These are phyloP conservation scores for Batillaria attramentaria DNA, from an alignment of 1,140 invertebrate genomes.

Conservation along the genomic window DNA sequence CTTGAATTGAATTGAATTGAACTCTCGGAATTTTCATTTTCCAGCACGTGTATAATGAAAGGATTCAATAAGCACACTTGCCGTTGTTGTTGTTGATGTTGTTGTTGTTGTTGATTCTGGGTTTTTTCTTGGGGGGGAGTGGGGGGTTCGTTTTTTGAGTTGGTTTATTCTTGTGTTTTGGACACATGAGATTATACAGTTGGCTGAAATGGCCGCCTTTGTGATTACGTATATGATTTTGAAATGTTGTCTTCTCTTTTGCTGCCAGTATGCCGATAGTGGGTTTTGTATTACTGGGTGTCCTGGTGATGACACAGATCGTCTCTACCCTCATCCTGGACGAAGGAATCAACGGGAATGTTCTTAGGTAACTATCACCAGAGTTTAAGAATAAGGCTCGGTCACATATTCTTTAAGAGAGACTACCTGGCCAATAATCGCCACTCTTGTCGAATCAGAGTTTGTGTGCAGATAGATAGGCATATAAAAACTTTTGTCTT, in stretches of 20 bases:
- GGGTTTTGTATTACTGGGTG: slow-evolving; percentile 25
- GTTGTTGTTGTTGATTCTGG: neutral
- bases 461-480: neutral
- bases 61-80: no score
- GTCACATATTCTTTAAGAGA: neutral
- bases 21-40: no score
- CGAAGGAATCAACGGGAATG: slow-evolving; percentile 40
- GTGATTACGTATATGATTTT: no score
- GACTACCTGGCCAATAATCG: neutral
- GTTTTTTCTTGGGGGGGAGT: no score
- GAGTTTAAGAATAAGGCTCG: neutral
- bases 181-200: no score
- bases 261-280: slow-evolving; percentile 18
- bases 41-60: no score
- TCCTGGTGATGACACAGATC: slow-evolving; percentile 30
- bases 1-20: no score
- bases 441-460: neutral
- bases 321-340: slow-evolving; percentile 27
- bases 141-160: no score
- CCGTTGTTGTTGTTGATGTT: no score
- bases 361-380: slow-evolving; percentile 34
- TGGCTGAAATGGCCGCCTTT: no score
- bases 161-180: no score
- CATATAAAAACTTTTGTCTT: neutral
- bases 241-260: no score